phyloP scores from a whole-genome alignment of 2,797 vertebrate genomes.

The Alfaro cultratus region DNA sequence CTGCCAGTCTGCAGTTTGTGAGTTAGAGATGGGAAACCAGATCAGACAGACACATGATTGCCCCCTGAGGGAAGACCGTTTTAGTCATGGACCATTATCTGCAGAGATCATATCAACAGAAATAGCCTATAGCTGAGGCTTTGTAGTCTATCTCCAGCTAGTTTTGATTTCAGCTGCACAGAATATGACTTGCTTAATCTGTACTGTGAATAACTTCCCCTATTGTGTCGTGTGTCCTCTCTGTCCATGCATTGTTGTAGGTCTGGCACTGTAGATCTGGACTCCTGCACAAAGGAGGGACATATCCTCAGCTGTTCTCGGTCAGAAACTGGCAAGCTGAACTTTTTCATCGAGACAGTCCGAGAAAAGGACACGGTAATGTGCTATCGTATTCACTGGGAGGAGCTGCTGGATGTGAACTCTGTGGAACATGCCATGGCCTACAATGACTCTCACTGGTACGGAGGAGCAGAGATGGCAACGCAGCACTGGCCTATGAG shows the following conservation, averaged over 20 bases:
- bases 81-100: slow-evolving; percentile 41
- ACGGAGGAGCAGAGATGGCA: slow-evolving; percentile 91
- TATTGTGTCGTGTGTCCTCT: slow-evolving; percentile 17
- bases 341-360: slow-evolving; percentile 94
- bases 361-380: slow-evolving; percentile 90
- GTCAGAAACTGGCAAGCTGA: slow-evolving; percentile 83
- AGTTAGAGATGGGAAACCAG: slow-evolving; percentile 46
- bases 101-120: slow-evolving; percentile 30
- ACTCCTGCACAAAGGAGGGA: slow-evolving; percentile 90
- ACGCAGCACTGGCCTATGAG: slow-evolving; percentile 92
- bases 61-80: slow-evolving; percentile 50
- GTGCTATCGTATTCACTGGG: slow-evolving; percentile 97
- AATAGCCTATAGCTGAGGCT: slow-evolving; percentile 10
- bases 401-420: slow-evolving; percentile 81
- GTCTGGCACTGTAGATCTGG: slow-evolving; percentile 87
- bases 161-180: not conserved
- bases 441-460: slow-evolving; percentile 91
- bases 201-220: not conserved
- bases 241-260: slow-evolving; percentile 47
- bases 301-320: slow-evolving; percentile 85
- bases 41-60: slow-evolving; percentile 50
- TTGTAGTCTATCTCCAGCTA: not conserved
- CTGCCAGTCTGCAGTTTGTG: slow-evolving; percentile 27
- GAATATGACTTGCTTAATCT: not conserved
- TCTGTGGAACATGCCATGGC: slow-evolving; percentile 92